Evolutionary conservation across 2,113 vertebrate genomes (phyloP), one percentile per base, ranked within the genome.

Genomic region (Eupsittula cactorum): DNA sequence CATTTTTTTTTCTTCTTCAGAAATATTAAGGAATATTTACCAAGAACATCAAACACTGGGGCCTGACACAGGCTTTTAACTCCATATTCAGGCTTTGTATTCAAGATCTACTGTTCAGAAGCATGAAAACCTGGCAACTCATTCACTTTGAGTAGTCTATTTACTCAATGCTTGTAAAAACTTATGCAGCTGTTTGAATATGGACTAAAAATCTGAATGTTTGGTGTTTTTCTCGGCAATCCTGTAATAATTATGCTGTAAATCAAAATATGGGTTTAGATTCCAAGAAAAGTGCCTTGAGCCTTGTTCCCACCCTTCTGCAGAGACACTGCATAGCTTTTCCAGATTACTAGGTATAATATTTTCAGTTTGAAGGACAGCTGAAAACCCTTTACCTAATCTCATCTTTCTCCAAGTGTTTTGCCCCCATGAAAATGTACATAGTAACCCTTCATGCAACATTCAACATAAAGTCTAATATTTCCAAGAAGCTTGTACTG

Each of bases 31-130:
- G 80, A 77, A 68, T 19, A 85, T 35, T 87, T 53, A 47, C 31
- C 23, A 70, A 57, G 80, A 52, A 52, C 92, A 91, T 95, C 53
- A 93, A 71, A 46, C 9, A 4, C 2, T 76, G 73, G 77, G 39
- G 50, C 29, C 93, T 91, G 76, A 65, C 33, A 25, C 81, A 63
- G 59, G 50, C 18, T 83, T 80, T 80, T 70, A 82, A 76, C 63
- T 93, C 47, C 31, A 55, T 47, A 47, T 78, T 95, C 79, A 69
- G 62, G 47, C 20, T 89, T 77, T 29, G 86, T 89, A 57, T 57
- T 92, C 42, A 92, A 82, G 29, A 16, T 86, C 76, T 96, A 46
- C 74, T 96, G 77, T 91, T 95, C 89, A 71, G 83, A 93, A 89
- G 39, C 82, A 82, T 31, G 65, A 92, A 90, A 95, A 73, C n/a